Evolutionary conservation across 2,113 vertebrate genomes (phyloP), one percentile per base, ranked within the genome.

Genomic region (Dicaeum eximium): DNA sequence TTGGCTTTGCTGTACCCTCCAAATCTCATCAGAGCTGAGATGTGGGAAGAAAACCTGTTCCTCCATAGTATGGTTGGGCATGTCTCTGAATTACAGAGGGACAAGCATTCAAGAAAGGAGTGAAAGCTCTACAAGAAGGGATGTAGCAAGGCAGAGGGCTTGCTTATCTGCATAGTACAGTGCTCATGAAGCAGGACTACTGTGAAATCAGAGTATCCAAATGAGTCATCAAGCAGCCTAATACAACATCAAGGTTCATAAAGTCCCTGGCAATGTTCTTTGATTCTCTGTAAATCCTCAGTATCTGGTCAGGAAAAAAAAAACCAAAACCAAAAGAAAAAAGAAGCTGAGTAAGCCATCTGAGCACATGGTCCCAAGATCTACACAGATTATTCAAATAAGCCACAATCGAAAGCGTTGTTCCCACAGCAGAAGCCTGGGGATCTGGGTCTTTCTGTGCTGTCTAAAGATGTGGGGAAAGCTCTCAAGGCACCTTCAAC

Each of bases 391-490:
- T 15, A 19, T 5, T 58, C 18, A 50, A 58, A 91, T 20, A 10
- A 50, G 13, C 4, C 57, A n/a, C 21, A 33, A 37, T 44, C 20
- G 33, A 44, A 91, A 62, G 37, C 5, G 3, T 17, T 71, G 23
- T 42, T 25, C 16, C 13, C 9, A 17, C 0, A 6, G 56, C 1
- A 3, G 66, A 38, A 85, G 7, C 35, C 4, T 48, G 27, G 15
- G n/a, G 35, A n/a, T 20, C 10, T 7, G 1, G 0, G 4, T 47
- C 11, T 69, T 10, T 67, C 44, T 58, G 10, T 5, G 1, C 20
- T 50, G 6, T 18, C 11, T 54, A 27, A 91, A 13, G 27, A 61
- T 48, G 37, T 37, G 28, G 21, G 73, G 7, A 13, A 78, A 56
- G 19, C 4, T 56, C 27, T 69, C 15, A 27, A 33, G 28, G 6